Evolutionary conservation across 2,113 vertebrate species (phyloP).

Genomic region (Scomber scombrus): DNA sequence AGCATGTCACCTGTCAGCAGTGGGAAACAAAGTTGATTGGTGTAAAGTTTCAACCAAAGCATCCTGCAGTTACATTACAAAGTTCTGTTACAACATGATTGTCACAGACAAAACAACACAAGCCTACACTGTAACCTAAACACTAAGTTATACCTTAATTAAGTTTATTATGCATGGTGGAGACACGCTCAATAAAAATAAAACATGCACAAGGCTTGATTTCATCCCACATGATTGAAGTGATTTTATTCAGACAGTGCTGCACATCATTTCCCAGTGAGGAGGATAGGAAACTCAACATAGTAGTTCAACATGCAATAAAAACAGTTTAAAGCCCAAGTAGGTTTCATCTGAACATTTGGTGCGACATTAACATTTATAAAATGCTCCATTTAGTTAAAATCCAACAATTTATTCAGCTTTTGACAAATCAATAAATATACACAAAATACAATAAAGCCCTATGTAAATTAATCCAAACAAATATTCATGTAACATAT

Average conservation of each 20-base stretch:
- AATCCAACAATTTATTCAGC: neutral
- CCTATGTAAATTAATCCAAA: neutral
- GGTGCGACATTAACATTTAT: slow-evolving; percentile 11
- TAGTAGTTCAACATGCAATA: no score
- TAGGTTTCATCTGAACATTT: neutral
- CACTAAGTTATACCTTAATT: neutral
- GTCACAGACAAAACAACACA: no score
- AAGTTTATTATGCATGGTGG: neutral
- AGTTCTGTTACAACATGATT: neutral
- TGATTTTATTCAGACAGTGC: slow-evolving; percentile 17
- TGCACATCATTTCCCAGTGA: no score
- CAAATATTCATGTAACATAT: slow-evolving; percentile 12
- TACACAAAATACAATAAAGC: slow-evolving; percentile 40
- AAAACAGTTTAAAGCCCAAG: no score
- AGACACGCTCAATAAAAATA: neutral
- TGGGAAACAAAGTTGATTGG: no score
- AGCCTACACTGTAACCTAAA: no score
- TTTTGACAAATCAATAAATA: slow-evolving; percentile 65
- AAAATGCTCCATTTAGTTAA: slow-evolving; percentile 4
- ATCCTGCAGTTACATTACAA: neutral
- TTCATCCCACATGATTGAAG: slow-evolving; percentile 6
- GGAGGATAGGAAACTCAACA: no score
- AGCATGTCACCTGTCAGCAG: no score
- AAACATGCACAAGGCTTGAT: neutral
- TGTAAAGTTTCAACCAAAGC: neutral